Base-by-base conservation (phyloP, 2,888 invertebrate species). In the Halictus quadricinctus region DNA sequence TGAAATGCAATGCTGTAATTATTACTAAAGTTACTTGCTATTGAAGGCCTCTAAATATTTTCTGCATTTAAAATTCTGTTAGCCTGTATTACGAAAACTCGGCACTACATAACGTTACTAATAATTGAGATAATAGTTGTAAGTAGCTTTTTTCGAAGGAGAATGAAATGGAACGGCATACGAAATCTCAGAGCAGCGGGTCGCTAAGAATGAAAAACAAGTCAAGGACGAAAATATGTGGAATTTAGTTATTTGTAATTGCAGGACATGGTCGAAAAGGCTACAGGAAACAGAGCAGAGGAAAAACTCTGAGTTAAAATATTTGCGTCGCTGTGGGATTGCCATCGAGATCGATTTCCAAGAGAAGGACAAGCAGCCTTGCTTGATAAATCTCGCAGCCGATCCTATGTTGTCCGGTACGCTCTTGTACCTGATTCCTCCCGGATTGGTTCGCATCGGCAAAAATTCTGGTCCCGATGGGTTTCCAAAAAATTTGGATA, bases 371-470 rank as follows among this genome's bases (percentile, higher is more conserved):
- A 94, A 94, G 15, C 95, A 96, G 85, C 96, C 96, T 2, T 96
- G 96, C 91, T 93, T 96, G 64, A 95, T 96, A 36, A 96, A 96
- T 94, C 95, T 96, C 70, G 95, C 96, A 54, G 96, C 96, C 29
- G 96, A 96, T 94, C 96, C 96, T 5, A 96, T 96, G 92, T 93
- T 96, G 79, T 96, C 96, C 0, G 96, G 96, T 88, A 95, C 95
- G 72, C 93, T 96, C 83, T 93, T 95, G 87, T 96, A 96, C 91
- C 92, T 95, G 8, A 93, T 96, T 82, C 95, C 95, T 74, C 93
- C 95, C 69, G 96, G 96, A 70, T 91, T 92, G 76, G 95, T 95
- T 1, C 94, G 94, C 21, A 93, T 96, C 15, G 96, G 96, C 3
- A 93, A 92, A 79, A 88, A 84, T 83, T 79, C 79, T 36, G 75